Conservation (phyloP, 2,113 vertebrate species). For the Crotalus horridus region DNA sequence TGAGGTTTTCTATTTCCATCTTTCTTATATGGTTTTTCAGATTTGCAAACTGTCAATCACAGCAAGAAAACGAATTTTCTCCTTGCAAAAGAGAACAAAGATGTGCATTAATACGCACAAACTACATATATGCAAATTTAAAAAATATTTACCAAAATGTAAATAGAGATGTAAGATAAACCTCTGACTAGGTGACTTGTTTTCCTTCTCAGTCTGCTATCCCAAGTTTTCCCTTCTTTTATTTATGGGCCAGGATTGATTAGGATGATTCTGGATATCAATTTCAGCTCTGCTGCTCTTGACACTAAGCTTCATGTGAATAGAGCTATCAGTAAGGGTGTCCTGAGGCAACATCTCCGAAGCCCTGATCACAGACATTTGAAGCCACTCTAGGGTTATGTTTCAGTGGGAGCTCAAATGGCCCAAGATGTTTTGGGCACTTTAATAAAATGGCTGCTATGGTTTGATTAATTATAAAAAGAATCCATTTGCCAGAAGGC, state of each 20-base stretch:
- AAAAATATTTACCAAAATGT: neutral
- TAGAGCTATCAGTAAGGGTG: too few relatives aligned
- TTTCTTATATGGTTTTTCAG: neutral
- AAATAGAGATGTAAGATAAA: neutral
- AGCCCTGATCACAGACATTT: too few relatives aligned
- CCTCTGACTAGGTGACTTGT: neutral
- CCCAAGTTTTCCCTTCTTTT: neutral
- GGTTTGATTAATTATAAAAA: too few relatives aligned
- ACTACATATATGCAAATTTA: neutral
- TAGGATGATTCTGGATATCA: too few relatives aligned
- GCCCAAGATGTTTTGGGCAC: too few relatives aligned
- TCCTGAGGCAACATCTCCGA: too few relatives aligned
- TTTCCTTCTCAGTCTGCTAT: neutral
- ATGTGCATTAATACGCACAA: neutral
- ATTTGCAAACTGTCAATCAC: neutral
- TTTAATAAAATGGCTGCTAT: too few relatives aligned
- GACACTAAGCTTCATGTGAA: too few relatives aligned
- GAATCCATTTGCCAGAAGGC: too few relatives aligned
- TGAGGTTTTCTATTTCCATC: neutral
- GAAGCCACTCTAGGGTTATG: too few relatives aligned
- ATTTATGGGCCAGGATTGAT: neutral
- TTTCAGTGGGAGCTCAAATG: too few relatives aligned
- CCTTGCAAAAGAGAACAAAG: neutral
- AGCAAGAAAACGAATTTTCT: neutral
- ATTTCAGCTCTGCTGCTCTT: too few relatives aligned